Evolutionary conservation across 2,797 vertebrate genomes (phyloP), one percentile per base, ranked within the genome.

Genomic region (Gephyroberyx darwinii): DNA sequence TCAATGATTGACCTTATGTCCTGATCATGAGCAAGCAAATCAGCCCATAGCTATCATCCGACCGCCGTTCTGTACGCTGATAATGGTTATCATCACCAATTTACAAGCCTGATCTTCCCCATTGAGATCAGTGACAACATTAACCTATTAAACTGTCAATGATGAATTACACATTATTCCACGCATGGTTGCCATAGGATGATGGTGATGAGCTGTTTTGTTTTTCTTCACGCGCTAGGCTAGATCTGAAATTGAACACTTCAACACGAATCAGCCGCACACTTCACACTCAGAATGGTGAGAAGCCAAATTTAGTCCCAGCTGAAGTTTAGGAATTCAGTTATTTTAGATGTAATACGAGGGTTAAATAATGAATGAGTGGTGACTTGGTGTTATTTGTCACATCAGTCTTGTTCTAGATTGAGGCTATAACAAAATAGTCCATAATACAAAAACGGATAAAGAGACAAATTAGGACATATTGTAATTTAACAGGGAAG

Each of bases 21-120:
- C 43, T 16, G 43, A 14, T 45, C 43, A 45, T 16, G 43, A 45
- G 43, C 43, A 5, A 45, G 43, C 13, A 16, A 16, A 45, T 14
- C 14, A 45, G 14, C 43, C 43, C 43, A 45, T 14, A 5, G 41
- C 14, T 5, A 10, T 13, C 20, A 35, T 56, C 54, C n/a, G 20
- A 12, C 17, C 19, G 4, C 56, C n/a, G 16, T 58, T 31, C n/a
- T 58, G 20, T 3, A 19, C 22, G 45, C 48, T 68, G 19, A 57
- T 58, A 48, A 33, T 33, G 30, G 26, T 58, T n/a, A 58, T 68
- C 22, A 68, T 54, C 22, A 26, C 19, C 39, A 35, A 58, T 35
- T 47, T 68, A 30, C 9, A 12, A 33, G 65, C n/a, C 19, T 41
- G 5, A 64, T 45, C 14, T 51, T 50, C 47, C 19, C 60, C 41